These are phyloP conservation scores for Caenorhabditis virilis DNA, from an alignment of 2,888 invertebrate species.

Conservation along the genomic window DNA sequence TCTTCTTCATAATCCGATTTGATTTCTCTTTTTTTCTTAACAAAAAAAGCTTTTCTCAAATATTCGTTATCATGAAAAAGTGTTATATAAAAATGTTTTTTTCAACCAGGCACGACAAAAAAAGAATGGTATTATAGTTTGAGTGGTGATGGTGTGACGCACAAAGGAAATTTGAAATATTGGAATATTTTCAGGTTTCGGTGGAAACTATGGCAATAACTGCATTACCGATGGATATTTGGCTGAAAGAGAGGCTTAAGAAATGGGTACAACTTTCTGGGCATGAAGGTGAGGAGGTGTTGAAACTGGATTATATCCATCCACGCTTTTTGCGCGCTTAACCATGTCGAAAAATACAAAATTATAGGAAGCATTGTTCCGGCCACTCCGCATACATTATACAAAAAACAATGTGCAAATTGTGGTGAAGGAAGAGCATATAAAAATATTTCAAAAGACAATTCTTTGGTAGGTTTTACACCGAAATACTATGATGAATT, in stretches of 20 bases:
- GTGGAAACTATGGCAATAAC: slow-evolving; percentile 69
- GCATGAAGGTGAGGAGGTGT: slow-evolving; percentile 62
- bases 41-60: neutral
- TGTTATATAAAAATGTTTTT: neutral
- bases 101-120: neutral
- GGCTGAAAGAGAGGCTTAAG: slow-evolving; percentile 67
- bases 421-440: slow-evolving; percentile 71
- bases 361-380: slow-evolving; percentile 64
- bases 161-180: slow-evolving; percentile 1
- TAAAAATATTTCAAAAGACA: slow-evolving; percentile 64
- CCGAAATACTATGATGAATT: slow-evolving; percentile 71
- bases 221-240: slow-evolving; percentile 66
- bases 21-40: neutral
- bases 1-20: slow-evolving; percentile 2
- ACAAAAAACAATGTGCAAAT: slow-evolving; percentile 69
- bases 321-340: no score
- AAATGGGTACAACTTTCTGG: slow-evolving; percentile 66
- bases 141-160: neutral
- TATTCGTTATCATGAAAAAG: neutral
- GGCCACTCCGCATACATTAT: slow-evolving; percentile 67
- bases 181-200: slow-evolving; percentile 53
- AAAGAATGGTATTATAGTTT: neutral
- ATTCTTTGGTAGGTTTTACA: slow-evolving; percentile 65
- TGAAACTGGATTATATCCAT: no score
- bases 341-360: neutral